phyloP scores from a whole-genome alignment of 2,888 invertebrate species.

The Platypus cylindrus region DNA sequence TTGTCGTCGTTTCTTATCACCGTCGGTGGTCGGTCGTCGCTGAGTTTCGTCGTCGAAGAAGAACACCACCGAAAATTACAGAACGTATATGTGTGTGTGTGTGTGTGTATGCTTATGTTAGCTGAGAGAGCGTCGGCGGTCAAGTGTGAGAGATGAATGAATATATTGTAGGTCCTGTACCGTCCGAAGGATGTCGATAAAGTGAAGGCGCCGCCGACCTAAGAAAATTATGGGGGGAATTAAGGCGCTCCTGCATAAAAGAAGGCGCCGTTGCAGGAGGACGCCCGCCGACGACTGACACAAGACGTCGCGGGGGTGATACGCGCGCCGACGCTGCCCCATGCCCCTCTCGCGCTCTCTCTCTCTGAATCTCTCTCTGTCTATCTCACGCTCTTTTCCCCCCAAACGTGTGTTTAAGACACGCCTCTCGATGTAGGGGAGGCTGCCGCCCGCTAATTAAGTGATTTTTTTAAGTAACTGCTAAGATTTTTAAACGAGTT shows the following conservation, averaged over 20 bases:
- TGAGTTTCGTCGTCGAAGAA: too few species aligned
- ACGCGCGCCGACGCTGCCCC: slow-evolving; percentile 20
- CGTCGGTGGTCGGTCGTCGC: too few species aligned
- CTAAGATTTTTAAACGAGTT: slow-evolving; percentile 35
- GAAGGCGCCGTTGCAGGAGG: slow-evolving; percentile 35
- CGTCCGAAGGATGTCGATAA: slow-evolving; percentile 35
- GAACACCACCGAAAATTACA: too few species aligned
- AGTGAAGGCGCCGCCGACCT: slow-evolving; percentile 35
- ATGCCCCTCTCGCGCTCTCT: slow-evolving; percentile 29
- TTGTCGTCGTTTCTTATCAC: too few species aligned
- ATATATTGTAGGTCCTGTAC: slow-evolving; percentile 27
- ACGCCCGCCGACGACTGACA: slow-evolving; percentile 37
- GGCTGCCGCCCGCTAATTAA: slow-evolving; percentile 28
- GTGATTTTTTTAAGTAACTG: slow-evolving; percentile 35
- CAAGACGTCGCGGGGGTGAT: slow-evolving; percentile 32
- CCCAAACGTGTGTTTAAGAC: too few species aligned
- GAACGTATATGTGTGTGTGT: too few species aligned
- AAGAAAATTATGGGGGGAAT: slow-evolving; percentile 33
- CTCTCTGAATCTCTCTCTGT: too few species aligned
- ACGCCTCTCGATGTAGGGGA: slow-evolving; percentile 29
- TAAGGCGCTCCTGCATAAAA: slow-evolving; percentile 35
- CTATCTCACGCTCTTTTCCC: too few species aligned
- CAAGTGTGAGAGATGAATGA: slow-evolving; percentile 9
- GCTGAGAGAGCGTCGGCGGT: slow-evolving; percentile 7
- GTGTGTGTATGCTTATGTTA: too few species aligned